Base-by-base conservation (phyloP, 2,113 vertebrate genomes). In the western clawed frog (Xenopus tropicalis) region DNA sequence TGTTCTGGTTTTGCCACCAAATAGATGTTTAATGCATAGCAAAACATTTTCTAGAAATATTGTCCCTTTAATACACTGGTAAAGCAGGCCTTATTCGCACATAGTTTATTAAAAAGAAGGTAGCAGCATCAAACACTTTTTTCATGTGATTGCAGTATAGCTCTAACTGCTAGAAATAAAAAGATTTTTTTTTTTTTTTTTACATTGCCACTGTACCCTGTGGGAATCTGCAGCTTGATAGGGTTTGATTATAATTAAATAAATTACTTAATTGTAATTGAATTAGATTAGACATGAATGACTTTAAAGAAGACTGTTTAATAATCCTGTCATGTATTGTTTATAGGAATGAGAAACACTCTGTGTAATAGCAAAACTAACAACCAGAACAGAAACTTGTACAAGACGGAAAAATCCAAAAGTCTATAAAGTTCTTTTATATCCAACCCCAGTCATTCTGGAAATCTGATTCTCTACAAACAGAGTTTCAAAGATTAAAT, bases 181-280 rank as follows among this genome's bases (percentile, higher is more conserved):
- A 54, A 13, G 16, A 14, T 48, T 16, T 48, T 48, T 13, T 48
- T 14, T 48, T 48, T 48, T 37, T 37, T 37, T 37, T 37, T 37
- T 22, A 43, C 61, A 14, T 72, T 77, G 70, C 57, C 61, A n/a
- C 71, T 25, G 37, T n/a, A 14, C 19, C 8, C 29, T 65, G 29
- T n/a, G 10, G 62, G 61, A 63, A 37, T 14, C 23, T 42, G 13
- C 25, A 42, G 3, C 44, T 66, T 4, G 20, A 14, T 23, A 48
- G 37, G n/a, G 44, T 14, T 66, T 66, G 9, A 66, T 51, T 66
- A 51, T 48, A 66, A 66, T 48, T 66, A 66, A 66, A 66, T 22
- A 66, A 66, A 66, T 66, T 43, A 14, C 64, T 66, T 66, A 65
- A 65, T 65, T 65, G 42, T 66, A 66, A 66, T 66, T 66, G 64